Evolutionary conservation across 2,113 vertebrate species (phyloP).

Genomic region (Entelurus aequoreus): DNA sequence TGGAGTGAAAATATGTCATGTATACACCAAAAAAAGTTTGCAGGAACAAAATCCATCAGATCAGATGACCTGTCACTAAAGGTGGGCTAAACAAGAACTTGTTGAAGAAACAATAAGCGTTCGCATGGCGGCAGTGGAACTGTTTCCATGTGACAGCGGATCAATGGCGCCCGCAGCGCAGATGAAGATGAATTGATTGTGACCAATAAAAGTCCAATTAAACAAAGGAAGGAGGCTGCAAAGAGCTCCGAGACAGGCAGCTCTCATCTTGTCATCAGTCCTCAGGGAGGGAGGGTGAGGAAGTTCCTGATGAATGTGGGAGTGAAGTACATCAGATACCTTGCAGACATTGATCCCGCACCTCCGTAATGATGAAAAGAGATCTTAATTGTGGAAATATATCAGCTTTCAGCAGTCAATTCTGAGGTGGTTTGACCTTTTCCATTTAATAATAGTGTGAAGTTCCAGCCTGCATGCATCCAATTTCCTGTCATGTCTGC

Average conservation of each 20-base stretch:
- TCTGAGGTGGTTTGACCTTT: slow-evolving; percentile 45
- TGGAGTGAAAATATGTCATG: too few relatives aligned
- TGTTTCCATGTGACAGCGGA: slow-evolving; percentile 62
- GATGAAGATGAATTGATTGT: slow-evolving; percentile 76
- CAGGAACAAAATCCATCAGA: background rate
- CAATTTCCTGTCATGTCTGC: slow-evolving; percentile 20
- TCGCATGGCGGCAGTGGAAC: slow-evolving; percentile 40
- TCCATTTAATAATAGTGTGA: slow-evolving; percentile 38
- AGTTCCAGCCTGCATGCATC: slow-evolving; percentile 9
- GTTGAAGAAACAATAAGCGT: slow-evolving; percentile 28
- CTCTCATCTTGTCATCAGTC: slow-evolving; percentile 63
- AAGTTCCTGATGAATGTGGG: slow-evolving; percentile 36
- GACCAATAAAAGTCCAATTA: slow-evolving; percentile 79
- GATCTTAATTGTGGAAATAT: slow-evolving; percentile 58
- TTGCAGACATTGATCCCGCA: slow-evolving; percentile 19
- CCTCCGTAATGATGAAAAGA: slow-evolving; percentile 57
- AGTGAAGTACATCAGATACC: slow-evolving; percentile 31
- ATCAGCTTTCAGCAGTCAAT: slow-evolving; percentile 51
- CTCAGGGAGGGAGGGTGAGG: slow-evolving; percentile 24
- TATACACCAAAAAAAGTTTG: background rate
- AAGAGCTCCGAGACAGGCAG: slow-evolving; percentile 41
- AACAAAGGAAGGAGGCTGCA: slow-evolving; percentile 61
- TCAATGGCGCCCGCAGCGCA: slow-evolving; percentile 65
- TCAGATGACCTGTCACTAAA: background rate
- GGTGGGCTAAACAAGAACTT: background rate